These are phyloP conservation scores for Sarcophaga subvicina DNA, from an alignment of 2,888 invertebrate genomes.

Conservation along the genomic window DNA sequence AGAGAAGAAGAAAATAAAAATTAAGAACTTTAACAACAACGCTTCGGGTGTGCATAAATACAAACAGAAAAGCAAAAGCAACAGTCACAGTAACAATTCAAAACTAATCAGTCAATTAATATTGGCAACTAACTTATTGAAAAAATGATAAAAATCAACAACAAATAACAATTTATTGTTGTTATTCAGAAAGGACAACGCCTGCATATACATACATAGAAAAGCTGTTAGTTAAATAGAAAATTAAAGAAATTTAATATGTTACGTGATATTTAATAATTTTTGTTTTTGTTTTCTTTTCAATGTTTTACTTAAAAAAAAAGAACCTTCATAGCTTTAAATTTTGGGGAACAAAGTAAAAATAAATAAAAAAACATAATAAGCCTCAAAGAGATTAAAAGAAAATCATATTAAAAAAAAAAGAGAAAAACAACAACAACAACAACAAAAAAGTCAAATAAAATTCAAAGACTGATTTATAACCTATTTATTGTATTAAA, in stretches of 20 bases:
- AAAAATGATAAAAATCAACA: conserved; percentile 41
- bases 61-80: not conserved
- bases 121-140: conserved; percentile 30
- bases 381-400: not conserved
- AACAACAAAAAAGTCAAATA: not conserved
- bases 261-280: too few species aligned
- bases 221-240: conserved; percentile 11
- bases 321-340: not conserved
- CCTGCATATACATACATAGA: not conserved
- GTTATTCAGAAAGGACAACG: not conserved
- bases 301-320: too few species aligned
- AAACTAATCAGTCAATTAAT: conserved; percentile 52
- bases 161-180: conserved; percentile 26
- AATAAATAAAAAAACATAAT: not conserved
- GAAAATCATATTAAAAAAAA: not conserved
- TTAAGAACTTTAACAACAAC: not conserved
- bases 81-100: conserved; percentile 6
- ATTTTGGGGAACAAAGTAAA: not conserved
- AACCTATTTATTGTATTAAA: not conserved
- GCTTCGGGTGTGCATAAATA: too few species aligned
- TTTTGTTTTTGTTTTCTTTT: not conserved
- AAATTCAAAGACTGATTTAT: not conserved
- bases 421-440: not conserved
- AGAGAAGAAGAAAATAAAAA: not conserved
- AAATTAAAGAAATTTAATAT: not conserved